Evolutionary conservation across 2,888 invertebrate genomes (phyloP).

Genomic region (Trichopoda pennipes): DNA sequence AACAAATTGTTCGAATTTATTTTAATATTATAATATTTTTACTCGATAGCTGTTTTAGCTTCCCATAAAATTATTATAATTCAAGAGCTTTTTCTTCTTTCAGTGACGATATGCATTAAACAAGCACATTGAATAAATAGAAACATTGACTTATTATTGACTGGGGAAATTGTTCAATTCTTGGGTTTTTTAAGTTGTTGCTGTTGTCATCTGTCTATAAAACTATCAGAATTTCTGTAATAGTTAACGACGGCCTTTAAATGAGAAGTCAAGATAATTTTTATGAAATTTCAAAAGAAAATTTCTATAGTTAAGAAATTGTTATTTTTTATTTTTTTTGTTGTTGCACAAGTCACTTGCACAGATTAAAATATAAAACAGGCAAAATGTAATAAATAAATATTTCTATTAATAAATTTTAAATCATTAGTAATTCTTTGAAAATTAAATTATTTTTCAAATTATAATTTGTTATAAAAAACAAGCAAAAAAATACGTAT

Average conservation of each 20-base stretch:
- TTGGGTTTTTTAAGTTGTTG: slow-evolving; percentile 7
- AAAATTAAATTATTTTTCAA: too few relatives aligned
- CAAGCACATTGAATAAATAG: background rate
- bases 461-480: too few relatives aligned
- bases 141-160: slow-evolving; percentile 33
- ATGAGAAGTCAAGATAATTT: background rate
- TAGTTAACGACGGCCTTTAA: background rate
- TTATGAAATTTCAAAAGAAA: slow-evolving; percentile 20
- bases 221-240: background rate
- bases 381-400: background rate
- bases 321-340: too few relatives aligned
- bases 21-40: too few relatives aligned
- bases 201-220: slow-evolving; percentile 14
- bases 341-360: background rate
- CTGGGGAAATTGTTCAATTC: slow-evolving; percentile 27
- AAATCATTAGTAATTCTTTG: too few relatives aligned
- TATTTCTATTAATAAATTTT: background rate
- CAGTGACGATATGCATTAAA: background rate
- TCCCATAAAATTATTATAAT: too few relatives aligned
- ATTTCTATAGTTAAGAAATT: background rate
- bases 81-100: background rate
- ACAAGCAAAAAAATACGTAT: too few relatives aligned
- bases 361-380: background rate
- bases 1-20: too few relatives aligned
- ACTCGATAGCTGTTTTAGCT: too few relatives aligned